A percentile compares a stretch with the other conserved stretches of the same genome.
These are phyloP conservation scores for Dicyrtomina minuta DNA, from an alignment of 2,888 invertebrate genomes.

Conservation along the genomic window DNA sequence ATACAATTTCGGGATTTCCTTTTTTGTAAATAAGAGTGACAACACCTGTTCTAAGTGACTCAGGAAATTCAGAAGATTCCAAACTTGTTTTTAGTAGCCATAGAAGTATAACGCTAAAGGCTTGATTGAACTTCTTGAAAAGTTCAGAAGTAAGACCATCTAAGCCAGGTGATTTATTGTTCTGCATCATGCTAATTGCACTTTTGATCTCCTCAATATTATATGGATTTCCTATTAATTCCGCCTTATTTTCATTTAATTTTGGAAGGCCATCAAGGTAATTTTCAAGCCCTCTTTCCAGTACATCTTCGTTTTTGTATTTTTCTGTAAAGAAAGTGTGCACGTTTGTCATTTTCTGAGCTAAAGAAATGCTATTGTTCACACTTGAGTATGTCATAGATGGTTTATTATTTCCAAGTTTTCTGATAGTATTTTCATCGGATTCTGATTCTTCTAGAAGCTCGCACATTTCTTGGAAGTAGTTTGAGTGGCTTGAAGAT, in stretches of 20 bases:
- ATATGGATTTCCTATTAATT: too few relatives aligned
- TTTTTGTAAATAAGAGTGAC: constrained; percentile 9
- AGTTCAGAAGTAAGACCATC: constrained; percentile 21
- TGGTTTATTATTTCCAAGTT: too few relatives aligned
- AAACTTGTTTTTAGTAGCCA: background rate
- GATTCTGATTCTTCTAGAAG: too few relatives aligned
- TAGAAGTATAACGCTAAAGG: background rate
- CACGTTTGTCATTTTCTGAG: background rate
- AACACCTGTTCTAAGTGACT: background rate
- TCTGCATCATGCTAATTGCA: background rate
- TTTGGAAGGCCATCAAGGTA: background rate
- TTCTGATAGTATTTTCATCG: too few relatives aligned
- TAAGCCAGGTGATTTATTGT: background rate
- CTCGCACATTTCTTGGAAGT: too few relatives aligned
- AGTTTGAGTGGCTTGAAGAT: too few relatives aligned
- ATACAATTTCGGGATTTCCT: constrained; percentile 1
- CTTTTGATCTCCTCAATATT: background rate
- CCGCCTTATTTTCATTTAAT: background rate
- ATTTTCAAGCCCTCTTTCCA: background rate
- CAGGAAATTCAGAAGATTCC: background rate
- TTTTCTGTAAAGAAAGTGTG: background rate
- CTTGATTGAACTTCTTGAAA: background rate
- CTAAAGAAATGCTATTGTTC: background rate
- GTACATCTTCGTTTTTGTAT: background rate
- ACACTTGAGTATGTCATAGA: background rate